phyloP scores from a whole-genome alignment of 2,888 invertebrate genomes.

The Cerastis leucographa region DNA sequence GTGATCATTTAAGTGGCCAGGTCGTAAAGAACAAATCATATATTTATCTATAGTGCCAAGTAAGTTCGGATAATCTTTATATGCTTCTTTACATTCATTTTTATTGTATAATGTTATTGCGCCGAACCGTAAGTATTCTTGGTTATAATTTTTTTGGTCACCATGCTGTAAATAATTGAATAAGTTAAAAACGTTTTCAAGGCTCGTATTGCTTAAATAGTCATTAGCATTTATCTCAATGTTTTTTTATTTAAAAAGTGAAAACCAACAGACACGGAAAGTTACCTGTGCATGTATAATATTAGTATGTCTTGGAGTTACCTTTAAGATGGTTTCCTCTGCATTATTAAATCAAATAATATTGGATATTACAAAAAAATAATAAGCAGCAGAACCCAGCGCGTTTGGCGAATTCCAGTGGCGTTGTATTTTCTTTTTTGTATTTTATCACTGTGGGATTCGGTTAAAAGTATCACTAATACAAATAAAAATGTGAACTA shows the following conservation, averaged over 20 bases:
- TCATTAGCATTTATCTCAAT: neutral
- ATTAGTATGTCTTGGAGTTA: neutral
- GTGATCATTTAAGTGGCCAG: conserved; percentile 62
- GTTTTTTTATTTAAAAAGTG: neutral
- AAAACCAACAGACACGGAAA: neutral
- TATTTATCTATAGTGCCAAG: conserved; percentile 67
- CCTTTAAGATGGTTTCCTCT: neutral
- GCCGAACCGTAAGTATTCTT: conserved; percentile 59
- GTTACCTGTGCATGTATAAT: neutral
- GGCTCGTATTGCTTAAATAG: neutral
- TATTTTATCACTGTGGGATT: too few relatives aligned
- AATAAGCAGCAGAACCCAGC: neutral
- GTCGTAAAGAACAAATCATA: conserved; percentile 72
- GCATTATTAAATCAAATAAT: neutral
- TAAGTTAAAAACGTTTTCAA: neutral
- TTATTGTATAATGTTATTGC: conserved; percentile 64
- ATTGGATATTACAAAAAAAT: neutral
- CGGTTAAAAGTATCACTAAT: too few relatives aligned
- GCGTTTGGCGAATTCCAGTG: neutral
- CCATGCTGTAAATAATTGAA: conserved; percentile 55
- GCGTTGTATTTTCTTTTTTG: too few relatives aligned
- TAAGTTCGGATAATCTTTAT: conserved; percentile 52
- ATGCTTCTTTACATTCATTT: conserved; percentile 64
- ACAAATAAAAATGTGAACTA: too few relatives aligned
- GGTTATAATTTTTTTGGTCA: conserved; percentile 64